Evolutionary conservation across 2,888 invertebrate species (phyloP), one percentile per base, ranked within the genome.

Genomic region (Tridacna gigas): DNA sequence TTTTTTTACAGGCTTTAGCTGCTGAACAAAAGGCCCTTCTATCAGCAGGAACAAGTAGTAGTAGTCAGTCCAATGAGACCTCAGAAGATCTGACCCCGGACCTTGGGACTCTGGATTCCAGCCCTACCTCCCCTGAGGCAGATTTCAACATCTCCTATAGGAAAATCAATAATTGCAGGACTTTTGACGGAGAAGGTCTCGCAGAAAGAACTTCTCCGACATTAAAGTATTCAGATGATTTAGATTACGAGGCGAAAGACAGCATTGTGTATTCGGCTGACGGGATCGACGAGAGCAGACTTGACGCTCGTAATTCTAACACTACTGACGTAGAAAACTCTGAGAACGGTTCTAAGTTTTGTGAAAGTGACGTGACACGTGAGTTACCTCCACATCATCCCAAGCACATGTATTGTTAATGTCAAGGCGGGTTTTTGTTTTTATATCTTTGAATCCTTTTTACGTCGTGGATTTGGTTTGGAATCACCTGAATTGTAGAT

Each of bases 11-110:
- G 60, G 74, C 60, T 45, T 28, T 20, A 3, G 47, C 15, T 74
- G 48, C 79, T 28, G 84, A 84, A 26, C 78, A 79, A 37, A 74
- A 60, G 25, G 80, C 80, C 0, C 69, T 84, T n/a, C 48, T 84
- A 20, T 84, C 84, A 45, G 71, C 75, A 5, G 71, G 84, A 25
- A 78, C 84, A 25, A 79, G 74, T 66, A 79, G 74, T 45, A 74
- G 74, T 74, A 79, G 79, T 51, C 79, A 79, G 20, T 65, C 74
- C n/a, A 79, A 74, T 22, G 78, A 78, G 47, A 78, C 78, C 73
- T 78, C 78, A 12, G 61, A 74, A 18, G 65, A 79, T 11, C 60
- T 66, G 65, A 77, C 77, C n/a, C 63, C 47, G 5, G 74, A 79
- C n/a, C 48, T 56, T 3, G 51, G 71, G 37, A 78, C 73, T 9